Evolutionary conservation across 2,113 vertebrate genomes (phyloP).

Genomic region (Scophthalmus maximus): DNA sequence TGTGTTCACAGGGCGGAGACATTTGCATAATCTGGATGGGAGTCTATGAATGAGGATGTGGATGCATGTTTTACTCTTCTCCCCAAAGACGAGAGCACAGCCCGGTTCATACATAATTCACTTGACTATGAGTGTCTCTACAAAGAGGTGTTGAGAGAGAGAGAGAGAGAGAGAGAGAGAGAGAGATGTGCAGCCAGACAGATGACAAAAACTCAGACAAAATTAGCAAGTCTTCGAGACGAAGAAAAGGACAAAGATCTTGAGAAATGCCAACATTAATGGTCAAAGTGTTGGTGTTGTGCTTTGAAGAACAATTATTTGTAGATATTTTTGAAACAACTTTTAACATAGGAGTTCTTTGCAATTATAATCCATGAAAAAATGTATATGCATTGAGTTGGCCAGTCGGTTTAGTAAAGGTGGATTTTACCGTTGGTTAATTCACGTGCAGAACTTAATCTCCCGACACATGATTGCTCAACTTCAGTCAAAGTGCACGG

Average conservation of each 20-base stretch:
- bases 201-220: background rate
- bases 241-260: conserved; percentile 17
- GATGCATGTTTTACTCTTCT: conserved; percentile 74
- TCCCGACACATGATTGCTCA: background rate
- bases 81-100: conserved; percentile 61
- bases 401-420: background rate
- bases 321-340: no score
- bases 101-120: conserved; percentile 79
- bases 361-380: no score
- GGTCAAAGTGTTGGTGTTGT: no score
- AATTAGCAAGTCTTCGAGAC: conserved; percentile 10
- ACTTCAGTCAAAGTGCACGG: background rate
- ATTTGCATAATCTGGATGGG: conserved; percentile 76
- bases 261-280: background rate
- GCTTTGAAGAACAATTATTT: no score
- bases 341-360: no score
- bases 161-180: conserved; percentile 8
- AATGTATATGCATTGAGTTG: background rate
- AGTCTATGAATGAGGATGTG: conserved; percentile 69
- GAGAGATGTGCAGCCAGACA: conserved; percentile 19
- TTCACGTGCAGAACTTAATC: background rate
- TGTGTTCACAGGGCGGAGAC: conserved; percentile 57
- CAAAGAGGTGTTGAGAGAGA: conserved; percentile 30
- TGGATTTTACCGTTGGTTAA: background rate
- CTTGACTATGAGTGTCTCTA: conserved; percentile 63